Evolutionary conservation across 1,140 invertebrate species (phyloP).

Genomic region (Bombus ignitus): DNA sequence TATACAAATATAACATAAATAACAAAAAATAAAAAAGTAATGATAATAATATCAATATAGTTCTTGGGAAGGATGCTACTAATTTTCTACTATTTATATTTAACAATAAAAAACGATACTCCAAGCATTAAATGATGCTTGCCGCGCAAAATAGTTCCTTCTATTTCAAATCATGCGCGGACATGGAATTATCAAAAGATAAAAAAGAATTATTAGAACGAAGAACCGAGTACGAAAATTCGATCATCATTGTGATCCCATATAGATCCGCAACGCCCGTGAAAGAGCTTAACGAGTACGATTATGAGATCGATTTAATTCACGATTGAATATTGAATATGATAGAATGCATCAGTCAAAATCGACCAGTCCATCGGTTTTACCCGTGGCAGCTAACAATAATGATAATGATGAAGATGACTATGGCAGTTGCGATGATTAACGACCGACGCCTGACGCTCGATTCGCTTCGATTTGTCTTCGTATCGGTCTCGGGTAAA

Average conservation of each 20-base stretch:
- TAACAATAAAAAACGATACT: too few relatives aligned
- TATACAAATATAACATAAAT: too few relatives aligned
- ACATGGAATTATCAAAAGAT: neutral
- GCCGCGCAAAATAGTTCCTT: neutral
- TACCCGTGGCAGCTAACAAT: conserved; percentile 38
- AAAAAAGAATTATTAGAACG: neutral
- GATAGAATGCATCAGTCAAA: conserved; percentile 49
- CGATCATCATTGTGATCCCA: neutral
- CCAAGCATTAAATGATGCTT: too few relatives aligned
- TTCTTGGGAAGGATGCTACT: too few relatives aligned
- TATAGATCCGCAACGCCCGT: neutral
- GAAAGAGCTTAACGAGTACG: conserved; percentile 44
- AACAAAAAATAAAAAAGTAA: too few relatives aligned
- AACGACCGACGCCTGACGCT: conserved; percentile 54
- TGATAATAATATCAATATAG: too few relatives aligned
- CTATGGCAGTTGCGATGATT: conserved; percentile 65
- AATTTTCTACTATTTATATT: neutral
- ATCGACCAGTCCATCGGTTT: conserved; percentile 52
- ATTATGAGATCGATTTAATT: conserved; percentile 59
- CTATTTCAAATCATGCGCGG: neutral
- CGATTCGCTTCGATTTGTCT: conserved; percentile 67
- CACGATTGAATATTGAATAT: conserved; percentile 60
- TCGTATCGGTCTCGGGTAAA: conserved; percentile 49
- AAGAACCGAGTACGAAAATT: neutral
- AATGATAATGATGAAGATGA: conserved; percentile 68